These are phyloP conservation scores for Odontamblyopus rebecca DNA, from an alignment of 2,797 vertebrate species.

Conservation along the genomic window DNA sequence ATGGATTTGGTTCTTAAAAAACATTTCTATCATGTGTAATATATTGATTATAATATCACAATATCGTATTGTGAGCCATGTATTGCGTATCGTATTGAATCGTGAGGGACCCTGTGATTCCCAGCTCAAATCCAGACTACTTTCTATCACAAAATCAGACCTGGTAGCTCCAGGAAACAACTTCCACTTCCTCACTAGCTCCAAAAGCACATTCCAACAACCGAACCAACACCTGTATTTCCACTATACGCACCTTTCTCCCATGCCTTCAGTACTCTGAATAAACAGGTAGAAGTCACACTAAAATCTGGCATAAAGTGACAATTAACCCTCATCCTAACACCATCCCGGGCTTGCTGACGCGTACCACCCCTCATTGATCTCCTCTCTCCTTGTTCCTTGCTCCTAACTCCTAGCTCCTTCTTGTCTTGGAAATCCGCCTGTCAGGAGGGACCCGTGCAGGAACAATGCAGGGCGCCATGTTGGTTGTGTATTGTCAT, in stretches of 20 bases:
- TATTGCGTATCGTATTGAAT: too few species aligned
- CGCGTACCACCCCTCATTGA: constrained; percentile 49
- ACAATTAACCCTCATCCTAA: constrained; percentile 45
- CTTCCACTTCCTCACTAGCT: neutral
- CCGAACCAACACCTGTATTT: neutral
- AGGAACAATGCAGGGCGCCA: constrained; percentile 70
- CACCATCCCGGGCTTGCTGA: constrained; percentile 52
- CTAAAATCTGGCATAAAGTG: constrained; percentile 29
- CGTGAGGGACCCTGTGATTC: too few species aligned
- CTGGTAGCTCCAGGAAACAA: neutral
- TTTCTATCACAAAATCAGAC: neutral
- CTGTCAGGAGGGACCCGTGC: constrained; percentile 71
- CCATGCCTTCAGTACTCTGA: neutral
- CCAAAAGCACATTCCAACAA: neutral
- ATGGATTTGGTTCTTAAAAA: too few species aligned
- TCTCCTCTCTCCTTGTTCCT: constrained; percentile 47
- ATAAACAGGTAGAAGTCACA: constrained; percentile 22
- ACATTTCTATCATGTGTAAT: too few species aligned
- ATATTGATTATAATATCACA: too few species aligned
- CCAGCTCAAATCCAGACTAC: too few species aligned
- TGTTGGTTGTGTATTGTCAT: constrained; percentile 74
- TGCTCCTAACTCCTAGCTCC: constrained; percentile 42
- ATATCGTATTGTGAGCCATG: too few species aligned
- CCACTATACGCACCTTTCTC: neutral
- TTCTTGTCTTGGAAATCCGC: constrained; percentile 70